Evolutionary conservation across 2,888 invertebrate genomes (phyloP).

Genomic region (Melangyna quadrimaculata): DNA sequence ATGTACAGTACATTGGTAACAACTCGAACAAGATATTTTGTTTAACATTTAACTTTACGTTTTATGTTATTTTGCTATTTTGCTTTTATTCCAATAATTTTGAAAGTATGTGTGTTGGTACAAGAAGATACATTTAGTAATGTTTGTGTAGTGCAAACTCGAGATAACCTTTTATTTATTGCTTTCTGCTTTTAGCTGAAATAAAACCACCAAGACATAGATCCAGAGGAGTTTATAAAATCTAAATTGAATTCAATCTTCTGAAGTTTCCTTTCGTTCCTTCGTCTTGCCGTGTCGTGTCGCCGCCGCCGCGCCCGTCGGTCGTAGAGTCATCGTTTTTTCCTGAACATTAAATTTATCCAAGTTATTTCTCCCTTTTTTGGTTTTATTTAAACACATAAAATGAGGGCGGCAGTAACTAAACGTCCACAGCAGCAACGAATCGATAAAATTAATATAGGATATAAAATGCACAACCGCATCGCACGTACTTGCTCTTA

Average conservation of each 20-base stretch:
- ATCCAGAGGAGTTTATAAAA: background rate
- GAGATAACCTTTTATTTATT: background rate
- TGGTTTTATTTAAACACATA: background rate
- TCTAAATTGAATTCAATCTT: background rate
- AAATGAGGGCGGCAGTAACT: background rate
- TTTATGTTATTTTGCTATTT: background rate
- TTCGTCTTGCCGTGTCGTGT: no score
- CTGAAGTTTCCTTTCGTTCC: background rate
- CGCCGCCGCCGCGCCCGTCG: no score
- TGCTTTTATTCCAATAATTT: background rate
- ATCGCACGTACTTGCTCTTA: background rate
- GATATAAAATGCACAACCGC: background rate
- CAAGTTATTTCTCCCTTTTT: background rate
- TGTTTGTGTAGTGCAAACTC: background rate
- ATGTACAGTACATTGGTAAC: no score
- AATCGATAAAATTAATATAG: background rate
- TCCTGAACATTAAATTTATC: background rate
- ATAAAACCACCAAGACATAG: background rate
- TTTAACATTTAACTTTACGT: no score
- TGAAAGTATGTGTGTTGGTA: background rate
- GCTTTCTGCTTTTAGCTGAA: background rate
- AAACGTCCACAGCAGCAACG: background rate
- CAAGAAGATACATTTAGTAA: background rate
- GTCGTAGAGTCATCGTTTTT: background rate
- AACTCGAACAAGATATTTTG: no score